Evolutionary conservation across 2,113 vertebrate genomes (phyloP), one percentile per base, ranked within the genome.

Genomic region (Myanophis thanlyinensis): DNA sequence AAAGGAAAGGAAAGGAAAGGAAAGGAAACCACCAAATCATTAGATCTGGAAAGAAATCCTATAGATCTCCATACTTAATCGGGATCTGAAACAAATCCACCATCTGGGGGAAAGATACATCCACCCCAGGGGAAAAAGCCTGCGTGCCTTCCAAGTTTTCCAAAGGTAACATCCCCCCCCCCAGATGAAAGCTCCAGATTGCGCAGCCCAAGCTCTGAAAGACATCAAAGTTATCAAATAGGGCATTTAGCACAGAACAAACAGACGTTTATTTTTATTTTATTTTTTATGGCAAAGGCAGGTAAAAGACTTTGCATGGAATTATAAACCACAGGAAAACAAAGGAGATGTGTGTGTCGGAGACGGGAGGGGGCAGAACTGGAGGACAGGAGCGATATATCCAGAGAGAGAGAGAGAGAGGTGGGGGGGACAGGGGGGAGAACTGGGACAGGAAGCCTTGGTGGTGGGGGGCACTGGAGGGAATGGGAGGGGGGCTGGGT

Each of bases 71-170:
- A 27, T 25, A 52, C 51, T 0, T 0, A 27, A 20, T 48, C 3
- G 0, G n/a, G 89, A 90, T 73, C 85, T 62, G 44, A 88, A 91
- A 93, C 67, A 91, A 93, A 91, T 35, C 52, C 67, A 10, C 52
- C 67, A 85, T 85, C 87, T 48, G 52, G 46, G 73, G 73, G 49
- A 93, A 73, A 93, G 22, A 44, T 44, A 62, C 44, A 4, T 35
- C 84, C 25, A 22, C 22, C 67, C 35, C 52, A 20, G 52, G 15
- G 10, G 54, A 56, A 56, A 56, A 10, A 44, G 52, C 73, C 54
- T 59, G 84, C 25, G n/a, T n/a, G 52, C 40, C 73, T 9, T 86
- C 3, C 9, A 2, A 8, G 5, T 47, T 11, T 93, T 62, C 59
- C 92, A 87, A 91, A 73, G 84, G 4, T 7, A 0, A 92, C 92